Conservation (phyloP, 2,888 invertebrate species). For the Leptopilina syphax region DNA sequence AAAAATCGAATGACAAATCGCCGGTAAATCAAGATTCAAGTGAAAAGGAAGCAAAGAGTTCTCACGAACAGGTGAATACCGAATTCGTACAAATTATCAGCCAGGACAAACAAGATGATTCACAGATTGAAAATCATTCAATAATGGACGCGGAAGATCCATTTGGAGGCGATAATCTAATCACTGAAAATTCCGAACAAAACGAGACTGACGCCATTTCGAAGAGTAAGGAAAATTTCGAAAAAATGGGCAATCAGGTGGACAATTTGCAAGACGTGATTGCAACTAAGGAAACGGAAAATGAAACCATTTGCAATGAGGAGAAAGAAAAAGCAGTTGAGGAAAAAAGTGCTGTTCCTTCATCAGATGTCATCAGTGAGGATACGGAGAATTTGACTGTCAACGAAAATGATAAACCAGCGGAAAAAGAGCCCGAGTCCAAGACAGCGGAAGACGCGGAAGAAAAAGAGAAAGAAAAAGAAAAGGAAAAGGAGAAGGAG, state of each 20-base stretch:
- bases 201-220: conserved; percentile 64
- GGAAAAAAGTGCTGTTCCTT: background rate
- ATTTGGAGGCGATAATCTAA: conserved; percentile 70
- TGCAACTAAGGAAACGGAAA: conserved; percentile 60
- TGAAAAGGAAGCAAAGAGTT: conserved; percentile 62
- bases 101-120: conserved; percentile 70
- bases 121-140: conserved; percentile 69
- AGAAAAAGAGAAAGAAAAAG: conserved; percentile 45
- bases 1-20: conserved; percentile 69
- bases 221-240: conserved; percentile 78
- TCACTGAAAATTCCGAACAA: conserved; percentile 64
- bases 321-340: conserved; percentile 50
- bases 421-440: conserved; percentile 45
- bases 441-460: conserved; percentile 19
- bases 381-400: background rate
- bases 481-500: conserved; percentile 45
- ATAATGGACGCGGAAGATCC: conserved; percentile 73
- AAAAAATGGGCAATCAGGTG: conserved; percentile 79
- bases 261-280: conserved; percentile 67
- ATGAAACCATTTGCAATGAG: conserved; percentile 42
- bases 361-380: background rate
- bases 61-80: conserved; percentile 69
- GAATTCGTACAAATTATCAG: conserved; percentile 72
- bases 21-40: conserved; percentile 46
- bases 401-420: conserved; percentile 13